Base-by-base conservation (phyloP, 2,888 invertebrate species). In the Conops quadrifasciatus region DNA sequence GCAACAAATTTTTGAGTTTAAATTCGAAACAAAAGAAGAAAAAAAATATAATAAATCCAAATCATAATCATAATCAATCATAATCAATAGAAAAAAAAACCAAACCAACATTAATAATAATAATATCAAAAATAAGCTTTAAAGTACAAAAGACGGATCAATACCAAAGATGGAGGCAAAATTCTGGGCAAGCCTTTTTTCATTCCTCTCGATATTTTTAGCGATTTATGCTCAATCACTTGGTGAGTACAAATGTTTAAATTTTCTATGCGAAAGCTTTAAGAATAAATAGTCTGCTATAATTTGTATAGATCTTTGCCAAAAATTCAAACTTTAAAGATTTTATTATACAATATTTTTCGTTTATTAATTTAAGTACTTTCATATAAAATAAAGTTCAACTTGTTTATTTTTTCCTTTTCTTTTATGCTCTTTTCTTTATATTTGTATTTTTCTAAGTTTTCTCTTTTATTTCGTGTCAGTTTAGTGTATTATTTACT, bases 121-220 rank as follows among this genome's bases (percentile, higher is more conserved):
- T 75, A 73, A 73, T 74, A 75, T 73, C 74, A 71, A 78, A 74
- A 73, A 74, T 76, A 77, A 77, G 75, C 76, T 76, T 76, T 74
- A 78, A 77, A 78, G 78, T 78, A 78, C 78, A 77, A 78, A 74
- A 74, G 76, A 80, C 83, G 83, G 83, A 84, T 84, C 83, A 84
- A 83, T 83, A 84, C 84, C 82, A 84, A 84, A 84, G 81, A 84
- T 84, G 84, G 84, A 84, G 83, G 83, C 83, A 77, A 84, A 84
- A 83, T 80, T 82, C 81, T 83, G 84, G 78, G 83, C 83, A 81
- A 79, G 83, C 82, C 79, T 83, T 79, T 79, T 84, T 80, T 84
- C 84, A 83, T 84, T 84, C 84, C 84, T 84, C 82, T 84, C 83
- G 78, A 83, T 83, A 84, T 82, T 84, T 83, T 81, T 83, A 82